These are phyloP conservation scores for Notiomystis cincta DNA, from an alignment of 2,113 vertebrate species.

Conservation along the genomic window DNA sequence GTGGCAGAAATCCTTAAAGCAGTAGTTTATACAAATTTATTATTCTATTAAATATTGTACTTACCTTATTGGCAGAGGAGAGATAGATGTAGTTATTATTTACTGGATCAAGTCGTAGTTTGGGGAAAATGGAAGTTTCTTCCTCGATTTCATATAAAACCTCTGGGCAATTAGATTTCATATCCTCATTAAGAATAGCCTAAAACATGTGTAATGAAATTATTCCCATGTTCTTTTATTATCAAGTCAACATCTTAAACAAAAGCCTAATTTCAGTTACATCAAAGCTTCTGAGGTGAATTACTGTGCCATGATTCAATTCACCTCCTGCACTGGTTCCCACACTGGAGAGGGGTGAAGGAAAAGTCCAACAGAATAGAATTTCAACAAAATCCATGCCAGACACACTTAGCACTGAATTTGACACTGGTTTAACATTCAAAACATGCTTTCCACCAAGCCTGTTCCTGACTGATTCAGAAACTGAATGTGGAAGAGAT, in stretches of 20 bases:
- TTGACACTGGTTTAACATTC: background rate
- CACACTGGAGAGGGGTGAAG: background rate
- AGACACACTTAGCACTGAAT: background rate
- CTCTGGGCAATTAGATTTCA: constrained; percentile 76
- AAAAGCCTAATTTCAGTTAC: background rate
- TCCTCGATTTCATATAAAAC: constrained; percentile 82
- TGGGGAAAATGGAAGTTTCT: constrained; percentile 79
- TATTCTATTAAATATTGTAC: background rate
- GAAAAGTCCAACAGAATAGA: background rate
- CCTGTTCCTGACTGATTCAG: background rate
- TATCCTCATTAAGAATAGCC: constrained; percentile 81
- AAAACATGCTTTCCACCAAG: background rate
- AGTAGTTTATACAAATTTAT: constrained; percentile 3
- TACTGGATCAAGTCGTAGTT: constrained; percentile 79
- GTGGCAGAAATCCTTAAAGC: background rate
- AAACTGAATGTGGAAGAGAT: background rate
- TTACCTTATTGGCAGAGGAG: constrained; percentile 81
- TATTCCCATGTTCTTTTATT: background rate
- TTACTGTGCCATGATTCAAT: background rate
- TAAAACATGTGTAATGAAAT: constrained; percentile 64
- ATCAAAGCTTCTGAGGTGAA: background rate
- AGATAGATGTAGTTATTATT: constrained; percentile 83
- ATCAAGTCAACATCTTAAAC: background rate
- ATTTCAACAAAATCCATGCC: background rate
- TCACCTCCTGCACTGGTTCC: background rate